Evolutionary conservation across 2,113 vertebrate species (phyloP), one percentile per base, ranked within the genome.

Genomic region (Ageneiosus marmoratus): DNA sequence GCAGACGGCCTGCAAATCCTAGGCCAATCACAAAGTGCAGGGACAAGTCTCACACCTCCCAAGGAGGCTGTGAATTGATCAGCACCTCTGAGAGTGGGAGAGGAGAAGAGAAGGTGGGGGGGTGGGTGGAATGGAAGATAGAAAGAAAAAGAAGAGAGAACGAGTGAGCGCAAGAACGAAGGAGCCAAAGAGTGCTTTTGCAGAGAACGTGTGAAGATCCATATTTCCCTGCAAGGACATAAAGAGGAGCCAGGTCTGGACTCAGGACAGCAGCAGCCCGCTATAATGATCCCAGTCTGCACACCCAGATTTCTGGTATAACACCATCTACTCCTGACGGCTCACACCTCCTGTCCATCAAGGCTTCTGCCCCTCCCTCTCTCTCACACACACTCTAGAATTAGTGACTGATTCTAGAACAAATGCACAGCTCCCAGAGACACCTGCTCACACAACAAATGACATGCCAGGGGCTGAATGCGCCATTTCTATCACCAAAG

Each of bases 51-150:
- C 91, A 89, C 94, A 91, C 92, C 92, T 92, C 86, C 72, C 85
- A 82, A 72, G 86, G 89, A 94, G 90, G 88, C 94, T 95, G 95
- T 91, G 93, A 94, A 95, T 95, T 94, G 93, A 93, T 94, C 93
- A 92, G 92, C 94, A 94, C 91, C 93, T 93, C 82, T 78, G 89
- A 91, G 89, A 86, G 85, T 84, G 84, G 65, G 88, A 85, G 87
- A 78, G 83, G 88, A 86, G 79, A 82, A 79, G 82, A 77, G 20
- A 46, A 87, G 86, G 87, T 85, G 86, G 85, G 82, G 76, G 72
- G 86, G 85, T 81, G 76, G 65, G 86, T 34, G 86, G 81, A 81
- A 84, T 22, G 51, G 84, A 62, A 87, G 89, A 82, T 85, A 56
- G 63, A 24, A 41, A 34, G 70, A 72, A 44, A 62, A 63, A 18